Base-by-base conservation (phyloP, 2,113 vertebrate species). In the Oreochromis niloticus region DNA sequence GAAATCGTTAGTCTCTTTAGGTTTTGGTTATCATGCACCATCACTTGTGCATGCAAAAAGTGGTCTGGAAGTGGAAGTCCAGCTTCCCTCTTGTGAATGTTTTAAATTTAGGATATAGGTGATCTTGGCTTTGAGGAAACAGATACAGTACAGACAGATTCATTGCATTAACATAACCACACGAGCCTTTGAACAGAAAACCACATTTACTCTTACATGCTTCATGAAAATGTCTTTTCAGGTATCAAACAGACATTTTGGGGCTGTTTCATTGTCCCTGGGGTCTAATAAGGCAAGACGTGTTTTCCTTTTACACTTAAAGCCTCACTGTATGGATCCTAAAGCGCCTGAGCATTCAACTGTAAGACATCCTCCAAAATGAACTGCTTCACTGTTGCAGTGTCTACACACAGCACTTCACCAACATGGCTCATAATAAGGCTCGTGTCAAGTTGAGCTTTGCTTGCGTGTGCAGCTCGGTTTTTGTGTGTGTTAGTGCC, bases 331-430 rank as follows among this genome's bases (percentile, higher is more conserved):
- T 75, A 48, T 56, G 84, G 39, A 81, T 85, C 4, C 50, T 24
- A 27, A 93, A 22, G 79, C 81, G 81, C 59, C 86, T 61, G 84
- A 85, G 85, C 84, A 66, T 68, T 89, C 82, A 87, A 43, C 88
- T 83, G 41, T 12, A 66, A 83, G 85, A 89, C 83, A 57, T 55
- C 61, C 39, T 27, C 24, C 80, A 50, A 54, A 89, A 90, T 91
- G 83, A 84, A 80, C 81, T 22, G 34, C n/a, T 46, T 88, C n/a
- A 46, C 19, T 86, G 86, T 86, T 81, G 43, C 83, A 36, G 46
- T 22, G 3, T 83, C 59, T 81, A 68, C 82, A 85, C 48, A 81
- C 81, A 54, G 82, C 78, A 57, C 85, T 89, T 85, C 80, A 86
- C 68, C 30, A 34, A 82, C 82, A 88, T 39, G 3, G 52, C 61